Percentiles rank a stretch among this genome's conserved stretches.
Conservation (phyloP, 2,888 invertebrate genomes). For the Tachina grossa region DNA sequence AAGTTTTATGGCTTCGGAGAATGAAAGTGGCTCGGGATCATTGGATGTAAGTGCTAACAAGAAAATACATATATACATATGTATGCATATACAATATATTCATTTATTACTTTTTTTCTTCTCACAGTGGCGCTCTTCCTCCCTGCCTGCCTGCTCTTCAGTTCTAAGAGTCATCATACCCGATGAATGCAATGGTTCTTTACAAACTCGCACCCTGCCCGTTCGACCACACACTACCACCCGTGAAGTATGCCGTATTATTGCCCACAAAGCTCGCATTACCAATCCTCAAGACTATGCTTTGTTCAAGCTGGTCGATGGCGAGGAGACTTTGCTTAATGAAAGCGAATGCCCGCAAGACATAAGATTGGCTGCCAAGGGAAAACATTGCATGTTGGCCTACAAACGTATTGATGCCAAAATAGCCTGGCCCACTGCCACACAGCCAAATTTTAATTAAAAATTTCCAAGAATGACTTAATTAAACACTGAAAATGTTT, state of each 20-base stretch:
- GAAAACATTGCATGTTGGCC: constrained; percentile 94
- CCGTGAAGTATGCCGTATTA: constrained; percentile 95
- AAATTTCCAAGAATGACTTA: constrained; percentile 47
- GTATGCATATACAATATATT: too few relatives aligned
- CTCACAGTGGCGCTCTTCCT: constrained; percentile 84
- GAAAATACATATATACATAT: neutral
- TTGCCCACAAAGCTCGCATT: constrained; percentile 96
- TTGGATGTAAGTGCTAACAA: constrained; percentile 79
- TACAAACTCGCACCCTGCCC: constrained; percentile 95
- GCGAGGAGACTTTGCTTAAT: constrained; percentile 94
- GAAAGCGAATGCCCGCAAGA: constrained; percentile 96
- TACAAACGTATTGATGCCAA: constrained; percentile 98
- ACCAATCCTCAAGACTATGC: constrained; percentile 98
- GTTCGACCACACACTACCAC: constrained; percentile 97
- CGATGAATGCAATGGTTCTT: constrained; percentile 95
- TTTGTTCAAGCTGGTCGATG: constrained; percentile 93
- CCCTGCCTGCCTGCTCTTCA: constrained; percentile 85
- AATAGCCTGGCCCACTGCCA: constrained; percentile 94
- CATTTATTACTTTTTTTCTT: neutral
- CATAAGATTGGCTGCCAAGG: constrained; percentile 88
- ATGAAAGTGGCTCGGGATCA: constrained; percentile 81
- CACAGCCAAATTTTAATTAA: constrained; percentile 73
- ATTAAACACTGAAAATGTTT: constrained; percentile 46
- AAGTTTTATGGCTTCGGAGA: constrained; percentile 82
- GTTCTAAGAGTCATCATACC: constrained; percentile 96